Evolutionary conservation across 2,113 vertebrate genomes (phyloP).

Genomic region (Bostrychus sinensis): DNA sequence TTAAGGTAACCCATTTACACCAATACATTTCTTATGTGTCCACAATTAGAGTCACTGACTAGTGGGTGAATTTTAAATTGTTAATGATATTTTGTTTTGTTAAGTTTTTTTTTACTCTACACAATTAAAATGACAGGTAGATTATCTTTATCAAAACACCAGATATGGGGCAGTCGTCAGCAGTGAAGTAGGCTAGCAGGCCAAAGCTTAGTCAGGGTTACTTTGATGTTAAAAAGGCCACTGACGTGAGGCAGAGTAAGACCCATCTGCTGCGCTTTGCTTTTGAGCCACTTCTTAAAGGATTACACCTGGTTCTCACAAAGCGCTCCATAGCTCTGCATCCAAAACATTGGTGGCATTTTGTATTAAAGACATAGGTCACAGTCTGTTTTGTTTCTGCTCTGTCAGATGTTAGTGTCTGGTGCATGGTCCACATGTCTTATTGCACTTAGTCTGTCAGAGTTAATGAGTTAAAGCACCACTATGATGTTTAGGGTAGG

Average conservation of each 20-base stretch:
- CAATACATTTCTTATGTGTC: too few relatives aligned
- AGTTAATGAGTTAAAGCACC: background rate
- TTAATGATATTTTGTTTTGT: too few relatives aligned
- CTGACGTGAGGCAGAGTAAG: conserved; percentile 55
- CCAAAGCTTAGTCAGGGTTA: conserved; percentile 53
- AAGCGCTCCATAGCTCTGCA: conserved; percentile 5
- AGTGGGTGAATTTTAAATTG: too few relatives aligned
- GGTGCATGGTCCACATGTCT: background rate
- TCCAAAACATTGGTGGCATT: conserved; percentile 2
- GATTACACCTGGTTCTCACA: conserved; percentile 54
- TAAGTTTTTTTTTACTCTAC: too few relatives aligned
- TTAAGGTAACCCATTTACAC: too few relatives aligned
- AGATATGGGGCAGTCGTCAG: conserved; percentile 9
- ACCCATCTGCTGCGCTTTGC: conserved; percentile 61
- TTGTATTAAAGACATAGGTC: conserved; percentile 5
- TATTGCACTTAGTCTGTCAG: background rate
- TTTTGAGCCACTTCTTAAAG: conserved; percentile 54
- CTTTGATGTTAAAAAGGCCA: conserved; percentile 29
- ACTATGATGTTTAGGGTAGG: too few relatives aligned
- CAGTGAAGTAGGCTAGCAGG: conserved; percentile 55
- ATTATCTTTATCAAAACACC: background rate
- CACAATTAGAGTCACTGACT: too few relatives aligned
- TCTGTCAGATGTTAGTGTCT: conserved; percentile 49
- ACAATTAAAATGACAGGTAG: background rate
- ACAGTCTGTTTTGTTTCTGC: conserved; percentile 47